Conservation (phyloP, 2,113 vertebrate genomes). For the Ellobius talpinus region DNA sequence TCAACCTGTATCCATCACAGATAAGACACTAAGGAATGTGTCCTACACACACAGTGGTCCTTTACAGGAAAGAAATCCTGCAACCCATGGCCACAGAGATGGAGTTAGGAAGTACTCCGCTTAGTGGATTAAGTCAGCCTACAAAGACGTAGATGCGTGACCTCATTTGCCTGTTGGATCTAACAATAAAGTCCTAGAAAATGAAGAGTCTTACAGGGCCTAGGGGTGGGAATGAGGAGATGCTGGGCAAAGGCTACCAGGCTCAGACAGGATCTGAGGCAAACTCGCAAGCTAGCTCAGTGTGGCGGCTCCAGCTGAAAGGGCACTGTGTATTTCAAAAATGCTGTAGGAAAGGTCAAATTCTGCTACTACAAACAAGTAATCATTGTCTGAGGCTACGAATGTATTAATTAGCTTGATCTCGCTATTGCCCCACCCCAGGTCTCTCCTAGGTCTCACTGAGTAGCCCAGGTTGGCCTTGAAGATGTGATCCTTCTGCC, state of each 20-base stretch:
- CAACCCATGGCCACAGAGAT: neutral
- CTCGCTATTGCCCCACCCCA: neutral
- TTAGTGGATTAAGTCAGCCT: neutral
- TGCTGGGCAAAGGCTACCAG: neutral
- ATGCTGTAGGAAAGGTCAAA: neutral
- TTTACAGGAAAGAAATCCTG: neutral
- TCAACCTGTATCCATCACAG: neutral
- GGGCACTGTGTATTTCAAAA: neutral
- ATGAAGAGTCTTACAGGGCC: neutral
- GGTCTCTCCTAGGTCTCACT: neutral
- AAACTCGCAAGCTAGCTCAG: neutral
- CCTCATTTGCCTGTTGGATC: neutral
- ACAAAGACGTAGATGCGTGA: no score
- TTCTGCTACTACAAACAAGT: neutral
- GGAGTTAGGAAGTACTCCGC: neutral
- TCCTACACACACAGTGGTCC: neutral
- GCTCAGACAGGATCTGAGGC: neutral
- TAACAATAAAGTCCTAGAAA: neutral
- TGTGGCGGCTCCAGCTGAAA: neutral
- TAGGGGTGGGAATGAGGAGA: neutral
- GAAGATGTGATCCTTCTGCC: neutral
- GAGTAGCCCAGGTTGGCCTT: neutral
- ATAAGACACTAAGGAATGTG: neutral
- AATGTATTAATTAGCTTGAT: neutral
- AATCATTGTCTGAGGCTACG: neutral